Conservation (phyloP, 92 coral and sea anemone genomes). For the Zoanthus gigantus region DNA sequence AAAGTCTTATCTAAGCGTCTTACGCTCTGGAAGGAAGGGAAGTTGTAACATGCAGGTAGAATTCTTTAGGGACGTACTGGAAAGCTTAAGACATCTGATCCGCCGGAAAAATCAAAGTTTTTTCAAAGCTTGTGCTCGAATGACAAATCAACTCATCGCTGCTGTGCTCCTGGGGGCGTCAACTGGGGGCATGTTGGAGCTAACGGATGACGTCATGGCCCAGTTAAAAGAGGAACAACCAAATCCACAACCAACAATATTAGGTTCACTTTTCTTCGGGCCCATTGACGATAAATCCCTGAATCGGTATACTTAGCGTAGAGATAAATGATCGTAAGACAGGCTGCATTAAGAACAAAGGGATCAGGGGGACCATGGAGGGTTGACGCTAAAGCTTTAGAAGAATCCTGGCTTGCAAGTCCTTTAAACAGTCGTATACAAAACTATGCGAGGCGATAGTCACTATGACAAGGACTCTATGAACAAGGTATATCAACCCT, state of each 20-base stretch:
- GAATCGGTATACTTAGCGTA: background rate
- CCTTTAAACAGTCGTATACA: no score
- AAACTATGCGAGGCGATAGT: background rate
- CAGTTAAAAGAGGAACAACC: slow-evolving; percentile 41
- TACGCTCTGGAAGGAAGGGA: background rate
- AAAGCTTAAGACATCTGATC: background rate
- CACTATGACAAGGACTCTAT: background rate
- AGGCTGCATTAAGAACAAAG: background rate
- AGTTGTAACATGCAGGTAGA: background rate
- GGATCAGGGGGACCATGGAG: background rate
- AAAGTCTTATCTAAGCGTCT: background rate
- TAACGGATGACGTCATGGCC: slow-evolving; percentile 39
- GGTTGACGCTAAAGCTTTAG: background rate
- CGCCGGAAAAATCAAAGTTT: background rate
- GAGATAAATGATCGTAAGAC: background rate
- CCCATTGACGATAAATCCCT: background rate
- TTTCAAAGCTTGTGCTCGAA: background rate
- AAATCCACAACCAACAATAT: slow-evolving; percentile 10
- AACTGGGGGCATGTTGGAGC: slow-evolving; percentile 17
- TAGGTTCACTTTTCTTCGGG: slow-evolving; percentile 33
- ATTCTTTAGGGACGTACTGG: background rate
- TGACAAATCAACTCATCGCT: background rate
- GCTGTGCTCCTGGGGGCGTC: background rate
- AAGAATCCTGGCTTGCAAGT: no score
- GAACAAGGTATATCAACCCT: background rate